A percentile compares a stretch with the other conserved stretches of the same genome.
These are phyloP conservation scores for Denticeps clupeoides DNA, from an alignment of 2,797 vertebrate species.

Conservation along the genomic window DNA sequence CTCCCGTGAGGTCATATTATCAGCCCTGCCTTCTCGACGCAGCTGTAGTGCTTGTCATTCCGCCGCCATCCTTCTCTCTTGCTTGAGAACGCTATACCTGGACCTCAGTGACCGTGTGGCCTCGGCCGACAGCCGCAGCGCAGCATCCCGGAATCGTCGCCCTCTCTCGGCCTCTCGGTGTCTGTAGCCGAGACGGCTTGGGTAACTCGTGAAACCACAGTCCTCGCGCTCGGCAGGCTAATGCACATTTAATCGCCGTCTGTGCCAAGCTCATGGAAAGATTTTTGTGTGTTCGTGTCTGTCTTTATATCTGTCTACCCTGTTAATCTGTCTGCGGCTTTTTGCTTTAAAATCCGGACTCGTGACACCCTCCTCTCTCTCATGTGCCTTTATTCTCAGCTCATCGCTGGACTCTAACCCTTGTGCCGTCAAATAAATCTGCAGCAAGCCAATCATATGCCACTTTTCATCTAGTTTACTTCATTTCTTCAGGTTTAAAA, in stretches of 20 bases:
- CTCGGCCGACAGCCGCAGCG: no score
- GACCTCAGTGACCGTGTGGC: slow-evolving; percentile 19
- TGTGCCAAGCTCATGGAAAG: slow-evolving; percentile 7
- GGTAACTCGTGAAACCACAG: slow-evolving; percentile 1
- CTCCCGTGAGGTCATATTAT: no score
- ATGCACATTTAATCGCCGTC: slow-evolving; percentile 1
- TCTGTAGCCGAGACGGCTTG: neutral
- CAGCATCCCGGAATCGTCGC: no score
- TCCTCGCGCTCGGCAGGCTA: neutral
- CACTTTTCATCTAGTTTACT: no score
- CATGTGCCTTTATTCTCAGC: neutral
- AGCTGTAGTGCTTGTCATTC: no score
- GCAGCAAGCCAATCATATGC: neutral
- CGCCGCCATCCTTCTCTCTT: no score
- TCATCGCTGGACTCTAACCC: neutral
- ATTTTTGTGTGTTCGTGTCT: slow-evolving; percentile 7
- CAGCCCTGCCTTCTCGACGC: no score
- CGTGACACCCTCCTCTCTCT: neutral
- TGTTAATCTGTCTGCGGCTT: slow-evolving; percentile 19
- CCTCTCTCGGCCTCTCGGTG: no score
- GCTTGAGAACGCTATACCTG: no score
- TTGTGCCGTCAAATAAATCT: neutral
- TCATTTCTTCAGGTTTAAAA: no score
- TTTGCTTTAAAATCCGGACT: slow-evolving; percentile 16
- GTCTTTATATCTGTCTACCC: slow-evolving; percentile 1